Conservation (phyloP, 2,797 vertebrate species). For the Sarcophilus harrisii region DNA sequence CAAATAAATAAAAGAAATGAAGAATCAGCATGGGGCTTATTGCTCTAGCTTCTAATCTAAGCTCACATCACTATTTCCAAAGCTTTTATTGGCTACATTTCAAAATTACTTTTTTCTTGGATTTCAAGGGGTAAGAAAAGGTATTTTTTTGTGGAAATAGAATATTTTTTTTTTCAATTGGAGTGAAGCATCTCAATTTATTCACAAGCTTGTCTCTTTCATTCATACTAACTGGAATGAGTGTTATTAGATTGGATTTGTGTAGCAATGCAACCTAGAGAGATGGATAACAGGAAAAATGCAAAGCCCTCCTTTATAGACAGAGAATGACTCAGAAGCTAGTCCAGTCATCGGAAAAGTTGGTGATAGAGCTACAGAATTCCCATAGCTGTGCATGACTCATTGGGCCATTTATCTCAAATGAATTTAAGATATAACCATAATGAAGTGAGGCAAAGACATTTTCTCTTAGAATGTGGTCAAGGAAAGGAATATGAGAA, state of each 20-base stretch:
- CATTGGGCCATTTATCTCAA: rapidly evolving
- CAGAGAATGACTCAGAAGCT: not conserved
- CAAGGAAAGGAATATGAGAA: not conserved
- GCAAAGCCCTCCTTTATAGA: not conserved
- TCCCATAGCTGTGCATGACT: not conserved
- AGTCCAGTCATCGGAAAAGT: not conserved
- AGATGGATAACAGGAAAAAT: not conserved
- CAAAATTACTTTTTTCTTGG: conserved; percentile 66
- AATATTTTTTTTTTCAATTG: conserved; percentile 9
- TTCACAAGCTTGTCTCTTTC: not conserved
- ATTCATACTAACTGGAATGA: not conserved
- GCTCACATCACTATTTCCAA: conserved; percentile 73
- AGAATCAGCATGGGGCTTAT: conserved; percentile 75
- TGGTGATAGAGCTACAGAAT: not conserved
- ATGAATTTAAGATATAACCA: not conserved
- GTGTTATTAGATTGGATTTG: not conserved
- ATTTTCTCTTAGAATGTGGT: not conserved
- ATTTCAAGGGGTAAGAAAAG: conserved; percentile 64
- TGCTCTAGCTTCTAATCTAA: conserved; percentile 71
- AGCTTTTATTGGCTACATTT: conserved; percentile 73
- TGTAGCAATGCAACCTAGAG: not conserved
- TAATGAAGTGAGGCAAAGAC: not conserved
- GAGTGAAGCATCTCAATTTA: not conserved
- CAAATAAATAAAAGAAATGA: conserved; percentile 82
- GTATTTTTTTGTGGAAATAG: conserved; percentile 7